phyloP scores from a whole-genome alignment of 2,888 invertebrate genomes.

The Lithosia quadra region DNA sequence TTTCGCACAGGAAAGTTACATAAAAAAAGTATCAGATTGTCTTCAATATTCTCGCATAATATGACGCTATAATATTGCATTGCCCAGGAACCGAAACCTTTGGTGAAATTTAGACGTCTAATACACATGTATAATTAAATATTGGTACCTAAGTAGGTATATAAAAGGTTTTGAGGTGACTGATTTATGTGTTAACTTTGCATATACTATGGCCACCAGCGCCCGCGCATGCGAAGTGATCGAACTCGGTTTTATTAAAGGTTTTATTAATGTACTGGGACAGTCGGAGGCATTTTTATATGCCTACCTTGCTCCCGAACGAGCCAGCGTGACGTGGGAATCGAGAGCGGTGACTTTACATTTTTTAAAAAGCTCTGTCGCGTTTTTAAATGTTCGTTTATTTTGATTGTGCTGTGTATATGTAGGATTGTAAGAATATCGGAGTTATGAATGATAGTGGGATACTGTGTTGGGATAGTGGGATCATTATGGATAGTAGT shows the following conservation, averaged over 20 bases:
- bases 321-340: conserved; percentile 74
- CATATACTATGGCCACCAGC: conserved; percentile 66
- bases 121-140: too few species aligned
- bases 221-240: conserved; percentile 78
- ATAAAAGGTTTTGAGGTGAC: too few species aligned
- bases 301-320: conserved; percentile 70
- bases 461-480: conserved; percentile 12
- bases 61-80: too few species aligned
- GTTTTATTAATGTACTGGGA: conserved; percentile 78
- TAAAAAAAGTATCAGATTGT: too few species aligned
- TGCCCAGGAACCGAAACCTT: too few species aligned
- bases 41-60: too few species aligned
- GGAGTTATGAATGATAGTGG: conserved; percentile 53
- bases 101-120: too few species aligned
- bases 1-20: too few species aligned
- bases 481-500: conserved; percentile 6
- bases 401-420: conserved; percentile 45
- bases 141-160: too few species aligned
- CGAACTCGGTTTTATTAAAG: conserved; percentile 78
- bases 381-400: conserved; percentile 33
- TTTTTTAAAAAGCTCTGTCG: conserved; percentile 63
- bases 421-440: conserved; percentile 57
- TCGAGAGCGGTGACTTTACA: conserved; percentile 70
- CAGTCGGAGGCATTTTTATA: conserved; percentile 79
- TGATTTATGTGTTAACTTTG: conserved; percentile 8